Evolutionary conservation across 1,140 invertebrate genomes (phyloP).

Genomic region (Zophobas morio): DNA sequence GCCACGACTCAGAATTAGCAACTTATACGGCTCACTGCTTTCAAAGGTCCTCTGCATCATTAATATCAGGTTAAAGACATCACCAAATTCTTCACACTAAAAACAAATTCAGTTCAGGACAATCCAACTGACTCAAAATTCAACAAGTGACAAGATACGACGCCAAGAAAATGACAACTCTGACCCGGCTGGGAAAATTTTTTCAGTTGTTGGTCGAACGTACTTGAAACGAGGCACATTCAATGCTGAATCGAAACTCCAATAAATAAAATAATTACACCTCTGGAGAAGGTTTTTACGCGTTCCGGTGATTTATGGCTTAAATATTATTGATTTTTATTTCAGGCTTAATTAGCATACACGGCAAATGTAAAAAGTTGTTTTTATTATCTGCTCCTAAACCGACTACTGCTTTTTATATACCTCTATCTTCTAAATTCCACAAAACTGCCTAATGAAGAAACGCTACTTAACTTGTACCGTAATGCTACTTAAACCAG

Average conservation of each 20-base stretch:
- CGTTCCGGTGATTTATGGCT: constrained; percentile 16
- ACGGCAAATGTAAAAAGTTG: constrained; percentile 12
- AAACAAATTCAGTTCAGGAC: no score
- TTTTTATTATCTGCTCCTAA: constrained; percentile 20
- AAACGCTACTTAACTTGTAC: no score
- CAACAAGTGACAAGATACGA: no score
- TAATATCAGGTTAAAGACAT: no score
- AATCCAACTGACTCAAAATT: no score
- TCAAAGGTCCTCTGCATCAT: no score
- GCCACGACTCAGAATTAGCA: no score
- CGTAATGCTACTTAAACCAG: background rate
- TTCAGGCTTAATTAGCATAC: constrained; percentile 23
- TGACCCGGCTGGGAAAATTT: no score
- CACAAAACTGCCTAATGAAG: background rate
- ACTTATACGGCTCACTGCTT: no score
- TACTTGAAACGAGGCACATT: background rate
- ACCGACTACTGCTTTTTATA: constrained; percentile 25
- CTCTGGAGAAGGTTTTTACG: constrained; percentile 11
- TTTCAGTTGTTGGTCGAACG: no score
- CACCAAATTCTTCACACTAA: no score
- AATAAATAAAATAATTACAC: constrained; percentile 34
- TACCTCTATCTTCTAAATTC: background rate
- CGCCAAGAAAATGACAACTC: no score
- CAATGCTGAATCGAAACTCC: constrained; percentile 2
- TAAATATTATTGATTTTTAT: constrained; percentile 13